Evolutionary conservation across 2,113 vertebrate genomes (phyloP).

Genomic region (Pholis gunnellus): DNA sequence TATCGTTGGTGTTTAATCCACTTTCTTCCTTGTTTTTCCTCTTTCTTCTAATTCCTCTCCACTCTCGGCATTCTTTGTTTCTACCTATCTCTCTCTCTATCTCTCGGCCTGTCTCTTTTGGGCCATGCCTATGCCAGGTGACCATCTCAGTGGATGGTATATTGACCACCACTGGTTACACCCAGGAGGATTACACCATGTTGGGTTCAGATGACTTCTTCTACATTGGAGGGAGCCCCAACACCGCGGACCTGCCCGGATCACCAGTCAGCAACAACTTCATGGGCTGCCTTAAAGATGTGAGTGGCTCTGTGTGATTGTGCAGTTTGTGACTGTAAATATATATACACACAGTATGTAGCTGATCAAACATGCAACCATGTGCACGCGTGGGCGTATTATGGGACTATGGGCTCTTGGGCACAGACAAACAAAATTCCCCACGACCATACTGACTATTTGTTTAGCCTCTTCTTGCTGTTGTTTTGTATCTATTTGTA

Average conservation of each 20-base stretch:
- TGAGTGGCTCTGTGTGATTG: conserved; percentile 76
- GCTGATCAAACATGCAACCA: background rate
- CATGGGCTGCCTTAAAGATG: conserved; percentile 96
- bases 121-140: conserved; percentile 80
- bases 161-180: conserved; percentile 93
- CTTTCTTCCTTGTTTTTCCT: conserved; percentile 76
- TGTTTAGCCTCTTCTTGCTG: background rate
- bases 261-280: conserved; percentile 98
- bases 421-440: background rate
- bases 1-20: conserved; percentile 68
- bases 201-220: conserved; percentile 96
- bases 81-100: conserved; percentile 40
- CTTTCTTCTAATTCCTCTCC: conserved; percentile 77
- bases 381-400: background rate
- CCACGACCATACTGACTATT: background rate
- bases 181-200: conserved; percentile 95
- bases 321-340: background rate
- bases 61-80: conserved; percentile 54
- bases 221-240: conserved; percentile 95
- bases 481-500: background rate
- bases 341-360: background rate
- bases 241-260: conserved; percentile 92
- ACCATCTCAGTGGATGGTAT: conserved; percentile 96
- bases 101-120: conserved; percentile 60
- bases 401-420: background rate